Percentiles rank a stretch among this genome's conserved stretches.
Conservation (phyloP, 2,797 vertebrate species). For the Halcyon badia region DNA sequence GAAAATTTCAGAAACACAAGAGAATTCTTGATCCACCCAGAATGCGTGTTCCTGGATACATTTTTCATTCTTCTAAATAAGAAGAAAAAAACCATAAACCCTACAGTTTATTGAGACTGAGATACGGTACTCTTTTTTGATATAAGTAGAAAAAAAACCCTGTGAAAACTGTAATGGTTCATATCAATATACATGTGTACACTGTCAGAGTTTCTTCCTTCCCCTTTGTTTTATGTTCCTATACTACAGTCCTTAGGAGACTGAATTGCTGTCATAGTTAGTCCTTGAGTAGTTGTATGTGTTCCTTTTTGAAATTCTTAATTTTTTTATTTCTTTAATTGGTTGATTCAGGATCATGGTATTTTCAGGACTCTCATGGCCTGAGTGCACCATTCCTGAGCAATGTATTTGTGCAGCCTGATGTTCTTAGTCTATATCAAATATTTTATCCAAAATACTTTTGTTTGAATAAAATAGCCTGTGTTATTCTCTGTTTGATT, state of each 20-base stretch:
- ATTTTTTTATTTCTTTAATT: not conserved
- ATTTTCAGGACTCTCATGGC: not conserved
- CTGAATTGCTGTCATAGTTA: not conserved
- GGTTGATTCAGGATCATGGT: not conserved
- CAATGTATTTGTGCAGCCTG: not conserved
- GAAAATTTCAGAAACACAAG: not conserved
- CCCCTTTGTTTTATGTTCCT: not conserved
- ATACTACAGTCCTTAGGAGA: not conserved
- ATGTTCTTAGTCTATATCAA: not conserved
- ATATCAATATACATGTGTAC: not conserved
- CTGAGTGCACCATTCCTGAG: not conserved
- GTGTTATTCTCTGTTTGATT: not conserved
- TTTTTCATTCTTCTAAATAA: not conserved
- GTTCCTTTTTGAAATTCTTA: not conserved
- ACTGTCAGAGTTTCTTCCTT: not conserved
- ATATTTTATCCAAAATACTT: not conserved
- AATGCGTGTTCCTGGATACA: not conserved
- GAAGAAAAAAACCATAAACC: not conserved
- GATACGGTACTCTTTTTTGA: fast-evolving
- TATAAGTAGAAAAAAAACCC: not conserved
- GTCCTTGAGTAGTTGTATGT: not conserved
- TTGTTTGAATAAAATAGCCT: not conserved
- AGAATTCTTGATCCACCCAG: not conserved
- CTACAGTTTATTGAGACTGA: not conserved
- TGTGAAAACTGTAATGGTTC: not conserved